A percentile compares a stretch with the other conserved stretches of the same genome.
Conservation (phyloP, 2,888 invertebrate species). For the Cantharis rufa region DNA sequence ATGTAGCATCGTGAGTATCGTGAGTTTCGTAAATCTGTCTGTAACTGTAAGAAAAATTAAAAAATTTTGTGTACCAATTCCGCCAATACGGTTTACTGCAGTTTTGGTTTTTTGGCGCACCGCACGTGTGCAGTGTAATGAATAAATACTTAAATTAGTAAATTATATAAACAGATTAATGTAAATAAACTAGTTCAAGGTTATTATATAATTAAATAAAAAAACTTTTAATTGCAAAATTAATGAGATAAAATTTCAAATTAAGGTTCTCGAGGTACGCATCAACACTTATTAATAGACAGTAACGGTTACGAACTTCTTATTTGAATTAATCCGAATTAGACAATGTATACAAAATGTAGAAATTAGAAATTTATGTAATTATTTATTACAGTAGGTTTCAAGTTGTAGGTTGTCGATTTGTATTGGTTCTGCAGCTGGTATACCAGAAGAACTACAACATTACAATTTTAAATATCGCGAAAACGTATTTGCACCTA, state of each 20-base stretch:
- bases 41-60: background rate
- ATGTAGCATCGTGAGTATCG: background rate
- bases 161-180: background rate
- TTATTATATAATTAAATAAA: background rate
- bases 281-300: background rate
- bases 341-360: background rate
- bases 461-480: background rate
- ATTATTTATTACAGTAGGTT: background rate
- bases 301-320: background rate
- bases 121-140: background rate
- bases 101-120: background rate
- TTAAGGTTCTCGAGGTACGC: background rate
- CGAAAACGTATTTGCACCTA: background rate
- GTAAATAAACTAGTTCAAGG: background rate
- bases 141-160: background rate
- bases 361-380: background rate
- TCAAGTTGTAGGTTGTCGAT: background rate
- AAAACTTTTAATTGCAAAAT: background rate
- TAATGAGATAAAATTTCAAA: background rate
- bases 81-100: background rate
- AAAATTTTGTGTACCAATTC: background rate
- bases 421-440: background rate
- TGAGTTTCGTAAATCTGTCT: background rate
- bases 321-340: background rate
- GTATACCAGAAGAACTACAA: background rate